phyloP scores from a whole-genome alignment of 2,888 invertebrate genomes.

The Busseola fusca region DNA sequence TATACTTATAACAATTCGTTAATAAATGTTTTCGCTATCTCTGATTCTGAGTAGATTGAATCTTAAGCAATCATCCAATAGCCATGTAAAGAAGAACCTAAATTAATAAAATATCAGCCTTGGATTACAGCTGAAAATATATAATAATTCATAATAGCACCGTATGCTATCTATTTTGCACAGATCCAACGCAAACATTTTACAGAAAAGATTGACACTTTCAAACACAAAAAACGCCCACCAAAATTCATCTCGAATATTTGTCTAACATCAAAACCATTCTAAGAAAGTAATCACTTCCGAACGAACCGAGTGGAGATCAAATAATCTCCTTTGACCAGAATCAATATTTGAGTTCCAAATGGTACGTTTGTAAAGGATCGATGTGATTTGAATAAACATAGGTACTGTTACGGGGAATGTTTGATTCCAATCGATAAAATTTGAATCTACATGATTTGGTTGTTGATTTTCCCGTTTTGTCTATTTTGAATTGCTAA shows the following conservation, averaged over 20 bases:
- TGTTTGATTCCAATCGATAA: conserved; percentile 63
- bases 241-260: conserved; percentile 51
- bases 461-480: conserved; percentile 55
- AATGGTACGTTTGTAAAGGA: conserved; percentile 71
- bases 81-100: neutral
- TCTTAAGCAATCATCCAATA: neutral
- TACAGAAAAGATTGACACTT: conserved; percentile 34
- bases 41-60: neutral
- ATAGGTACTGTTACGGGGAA: conserved; percentile 67
- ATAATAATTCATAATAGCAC: too few species aligned
- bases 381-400: conserved; percentile 79
- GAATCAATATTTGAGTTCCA: conserved; percentile 75
- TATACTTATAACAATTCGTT: neutral
- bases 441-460: conserved; percentile 65
- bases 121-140: neutral
- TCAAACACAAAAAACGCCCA: conserved; percentile 35
- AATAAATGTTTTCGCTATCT: neutral
- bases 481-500: conserved; percentile 59
- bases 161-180: conserved; percentile 18
- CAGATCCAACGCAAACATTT: conserved; percentile 22
- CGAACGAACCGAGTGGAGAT: conserved; percentile 73
- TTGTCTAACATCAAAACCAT: conserved; percentile 64
- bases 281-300: conserved; percentile 75
- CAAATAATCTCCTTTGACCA: conserved; percentile 80
- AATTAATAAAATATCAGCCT: neutral